phyloP scores from a whole-genome alignment of 2,113 vertebrate species.

The Grallaria varia region DNA sequence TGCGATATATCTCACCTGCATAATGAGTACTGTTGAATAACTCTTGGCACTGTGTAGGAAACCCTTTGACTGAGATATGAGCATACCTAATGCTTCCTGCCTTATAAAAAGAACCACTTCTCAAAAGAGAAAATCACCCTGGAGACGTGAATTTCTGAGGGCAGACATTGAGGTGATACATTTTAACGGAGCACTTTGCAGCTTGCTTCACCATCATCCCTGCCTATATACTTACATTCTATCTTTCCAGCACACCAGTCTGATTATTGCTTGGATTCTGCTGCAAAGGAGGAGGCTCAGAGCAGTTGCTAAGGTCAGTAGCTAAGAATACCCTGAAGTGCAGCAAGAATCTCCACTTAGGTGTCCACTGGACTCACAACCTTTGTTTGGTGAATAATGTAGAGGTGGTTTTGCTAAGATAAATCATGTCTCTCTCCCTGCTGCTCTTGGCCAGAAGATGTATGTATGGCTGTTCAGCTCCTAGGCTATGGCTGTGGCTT shows the following conservation, averaged over 20 bases:
- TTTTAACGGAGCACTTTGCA: background rate
- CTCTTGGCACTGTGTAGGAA: slow-evolving; percentile 17
- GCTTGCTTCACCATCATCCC: background rate
- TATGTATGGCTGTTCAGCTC: background rate
- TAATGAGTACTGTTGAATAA: slow-evolving; percentile 60
- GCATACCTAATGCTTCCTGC: slow-evolving; percentile 19
- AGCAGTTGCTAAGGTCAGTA: background rate
- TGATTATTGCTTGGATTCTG: background rate
- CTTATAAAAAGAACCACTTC: slow-evolving; percentile 7
- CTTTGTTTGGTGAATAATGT: background rate
- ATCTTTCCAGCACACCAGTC: background rate
- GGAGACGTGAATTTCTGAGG: background rate
- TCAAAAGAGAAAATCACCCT: background rate
- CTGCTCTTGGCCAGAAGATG: background rate
- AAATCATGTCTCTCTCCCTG: background rate
- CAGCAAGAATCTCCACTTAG: background rate
- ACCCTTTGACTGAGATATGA: slow-evolving; percentile 38
- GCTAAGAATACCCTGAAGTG: background rate
- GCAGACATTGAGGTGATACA: background rate
- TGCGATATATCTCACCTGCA: slow-evolving; percentile 60
- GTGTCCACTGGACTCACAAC: background rate
- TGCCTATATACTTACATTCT: background rate
- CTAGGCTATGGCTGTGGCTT: background rate
- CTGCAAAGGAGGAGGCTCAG: background rate
- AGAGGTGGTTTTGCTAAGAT: background rate